Evolutionary conservation across 30 jellyfish, hydroid and myxozoan genomes (phyloP).

Genomic region (Hydractinia symbiolongicarpus): DNA sequence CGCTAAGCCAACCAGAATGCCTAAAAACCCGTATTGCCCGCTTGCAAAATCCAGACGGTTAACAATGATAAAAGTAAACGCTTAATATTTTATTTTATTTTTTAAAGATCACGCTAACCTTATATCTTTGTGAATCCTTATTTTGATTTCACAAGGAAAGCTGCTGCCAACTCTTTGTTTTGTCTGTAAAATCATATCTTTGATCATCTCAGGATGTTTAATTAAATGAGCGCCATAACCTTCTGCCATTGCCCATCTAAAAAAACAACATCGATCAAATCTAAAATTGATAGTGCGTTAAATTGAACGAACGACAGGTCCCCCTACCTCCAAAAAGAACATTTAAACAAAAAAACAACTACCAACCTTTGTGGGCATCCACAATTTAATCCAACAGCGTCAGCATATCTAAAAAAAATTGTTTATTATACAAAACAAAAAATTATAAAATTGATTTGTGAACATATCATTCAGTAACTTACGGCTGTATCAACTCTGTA

Average conservation of each 20-base stretch:
- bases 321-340: background rate
- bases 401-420: constrained; percentile 47
- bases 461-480: background rate
- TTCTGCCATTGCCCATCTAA: constrained; percentile 96
- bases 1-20: no score
- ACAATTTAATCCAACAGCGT: constrained; percentile 92
- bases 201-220: constrained; percentile 60
- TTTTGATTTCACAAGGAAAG: constrained; percentile 75
- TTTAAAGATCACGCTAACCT: constrained; percentile 28
- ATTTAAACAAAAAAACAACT: background rate
- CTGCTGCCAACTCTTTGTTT: constrained; percentile 49
- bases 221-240: constrained; percentile 87
- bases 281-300: no score
- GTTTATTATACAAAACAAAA: no score
- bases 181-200: constrained; percentile 67
- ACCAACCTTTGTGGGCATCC: constrained; percentile 93
- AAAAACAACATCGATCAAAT: background rate
- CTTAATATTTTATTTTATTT: no score
- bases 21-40: no score
- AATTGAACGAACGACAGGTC: background rate
- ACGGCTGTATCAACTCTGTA: constrained; percentile 65
- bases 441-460: background rate
- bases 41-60: no score
- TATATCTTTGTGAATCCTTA: constrained; percentile 75
- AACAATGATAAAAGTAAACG: no score